A percentile compares a stretch with the other conserved stretches of the same genome.
Conservation (phyloP, 2,113 vertebrate species). For the Stegostoma tigrinum region DNA sequence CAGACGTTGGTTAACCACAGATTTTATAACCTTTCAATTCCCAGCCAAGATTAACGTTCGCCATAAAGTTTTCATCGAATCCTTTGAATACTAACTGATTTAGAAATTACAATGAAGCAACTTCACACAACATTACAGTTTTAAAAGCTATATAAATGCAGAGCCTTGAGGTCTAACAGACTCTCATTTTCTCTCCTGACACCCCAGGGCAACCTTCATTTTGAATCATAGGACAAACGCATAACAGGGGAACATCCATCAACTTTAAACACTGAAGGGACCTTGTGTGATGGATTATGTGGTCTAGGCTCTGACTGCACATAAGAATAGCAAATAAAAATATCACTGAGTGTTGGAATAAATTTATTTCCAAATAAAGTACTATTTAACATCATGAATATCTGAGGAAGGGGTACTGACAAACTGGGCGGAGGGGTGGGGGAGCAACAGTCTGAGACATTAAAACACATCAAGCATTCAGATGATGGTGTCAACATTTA, state of each 20-base stretch:
- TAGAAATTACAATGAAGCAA: not conserved
- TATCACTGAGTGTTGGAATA: not conserved
- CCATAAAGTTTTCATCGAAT: not conserved
- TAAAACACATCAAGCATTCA: not conserved
- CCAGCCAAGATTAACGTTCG: not conserved
- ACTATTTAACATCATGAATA: not conserved
- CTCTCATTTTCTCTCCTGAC: not conserved
- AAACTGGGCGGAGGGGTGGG: not conserved
- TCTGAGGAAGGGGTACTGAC: not conserved
- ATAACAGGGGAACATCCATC: not conserved
- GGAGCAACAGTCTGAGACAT: not conserved
- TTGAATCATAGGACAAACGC: not conserved
- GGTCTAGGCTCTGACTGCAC: not conserved
- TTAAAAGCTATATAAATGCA: not conserved
- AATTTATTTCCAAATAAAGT: constrained; percentile 23
- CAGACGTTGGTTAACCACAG: not conserved
- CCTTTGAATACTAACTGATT: not conserved
- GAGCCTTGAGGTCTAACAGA: not conserved
- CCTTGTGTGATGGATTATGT: constrained; percentile 14
- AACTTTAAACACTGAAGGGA: not conserved
- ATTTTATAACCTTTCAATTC: not conserved
- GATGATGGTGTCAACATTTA: not conserved
- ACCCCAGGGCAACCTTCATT: not conserved
- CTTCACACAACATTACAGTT: not conserved
- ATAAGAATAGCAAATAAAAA: constrained; percentile 11